These are phyloP conservation scores for Cryptophagus acutangulus DNA, from an alignment of 2,888 invertebrate genomes.

Conservation along the genomic window DNA sequence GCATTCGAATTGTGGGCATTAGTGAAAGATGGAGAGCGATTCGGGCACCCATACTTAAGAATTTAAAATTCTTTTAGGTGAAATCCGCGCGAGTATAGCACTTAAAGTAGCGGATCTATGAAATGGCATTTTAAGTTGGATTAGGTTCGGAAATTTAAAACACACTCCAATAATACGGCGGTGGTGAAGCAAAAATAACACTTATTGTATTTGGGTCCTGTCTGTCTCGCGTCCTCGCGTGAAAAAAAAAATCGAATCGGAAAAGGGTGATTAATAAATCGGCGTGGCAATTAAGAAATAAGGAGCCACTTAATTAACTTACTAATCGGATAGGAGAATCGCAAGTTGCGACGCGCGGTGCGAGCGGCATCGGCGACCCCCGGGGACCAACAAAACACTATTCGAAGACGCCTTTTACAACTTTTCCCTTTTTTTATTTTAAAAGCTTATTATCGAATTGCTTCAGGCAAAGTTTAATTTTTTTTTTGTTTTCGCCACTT, in stretches of 20 bases:
- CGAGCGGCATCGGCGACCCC: conserved; percentile 27
- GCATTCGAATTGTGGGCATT: conserved; percentile 2
- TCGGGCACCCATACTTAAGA: conserved; percentile 41
- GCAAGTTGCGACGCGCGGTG: conserved; percentile 21
- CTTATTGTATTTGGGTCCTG: no score
- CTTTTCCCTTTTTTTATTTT: no score
- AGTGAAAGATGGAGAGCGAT: conserved; percentile 22
- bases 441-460: conserved; percentile 49
- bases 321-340: conserved; percentile 43
- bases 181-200: no score
- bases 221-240: no score
- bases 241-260: no score
- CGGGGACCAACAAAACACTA: conserved; percentile 46
- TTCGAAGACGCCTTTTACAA: conserved; percentile 42
- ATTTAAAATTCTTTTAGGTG: conserved; percentile 50
- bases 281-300: conserved; percentile 47
- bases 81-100: conserved; percentile 48
- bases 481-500: background rate
- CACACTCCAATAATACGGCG: conserved; percentile 46
- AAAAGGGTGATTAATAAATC: conserved; percentile 48
- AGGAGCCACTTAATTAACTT: conserved; percentile 48
- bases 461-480: conserved; percentile 36
- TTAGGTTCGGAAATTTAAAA: conserved; percentile 51
- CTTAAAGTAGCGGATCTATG: conserved; percentile 47
- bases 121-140: conserved; percentile 53